phyloP scores from a whole-genome alignment of 1,140 invertebrate genomes.

The Drosophila burlai region DNA sequence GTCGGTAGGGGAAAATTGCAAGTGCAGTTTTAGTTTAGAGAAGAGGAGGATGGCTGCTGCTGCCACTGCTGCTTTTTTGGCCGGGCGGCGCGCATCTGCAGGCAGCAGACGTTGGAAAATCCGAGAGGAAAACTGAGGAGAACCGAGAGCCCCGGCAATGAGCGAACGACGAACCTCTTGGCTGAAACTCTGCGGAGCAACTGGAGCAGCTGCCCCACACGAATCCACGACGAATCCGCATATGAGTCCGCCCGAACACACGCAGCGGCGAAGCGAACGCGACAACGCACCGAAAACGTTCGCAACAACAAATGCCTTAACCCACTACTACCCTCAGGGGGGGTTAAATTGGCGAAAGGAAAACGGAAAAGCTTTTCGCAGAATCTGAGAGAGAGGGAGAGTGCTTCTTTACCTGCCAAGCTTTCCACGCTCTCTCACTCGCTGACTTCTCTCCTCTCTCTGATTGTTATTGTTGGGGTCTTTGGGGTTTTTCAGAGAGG shows the following conservation, averaged over 20 bases:
- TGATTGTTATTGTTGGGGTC: slow-evolving; percentile 38
- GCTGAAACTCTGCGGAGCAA: slow-evolving; percentile 81
- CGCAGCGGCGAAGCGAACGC: slow-evolving; percentile 22
- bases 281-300: slow-evolving; percentile 47
- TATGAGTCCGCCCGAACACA: slow-evolving; percentile 36
- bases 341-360: slow-evolving; percentile 24
- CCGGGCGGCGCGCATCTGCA: slow-evolving; percentile 52
- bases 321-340: slow-evolving; percentile 41
- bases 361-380: slow-evolving; percentile 47
- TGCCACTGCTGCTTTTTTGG: slow-evolving; percentile 39
- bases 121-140: slow-evolving; percentile 46
- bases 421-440: slow-evolving; percentile 14
- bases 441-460: neutral
- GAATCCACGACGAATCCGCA: slow-evolving; percentile 26
- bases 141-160: slow-evolving; percentile 49
- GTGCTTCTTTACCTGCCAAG: slow-evolving; percentile 24
- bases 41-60: slow-evolving; percentile 16
- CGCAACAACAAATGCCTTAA: slow-evolving; percentile 69
- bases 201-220: slow-evolving; percentile 71
- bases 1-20: slow-evolving; percentile 5
- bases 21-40: slow-evolving; percentile 24
- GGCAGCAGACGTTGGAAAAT: slow-evolving; percentile 46
- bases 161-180: slow-evolving; percentile 78
- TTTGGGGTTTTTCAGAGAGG: slow-evolving; percentile 16
- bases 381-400: slow-evolving; percentile 17